Evolutionary conservation across 2,888 invertebrate genomes (phyloP), one percentile per base, ranked within the genome.

Genomic region (Synanthedon formicaeformis): DNA sequence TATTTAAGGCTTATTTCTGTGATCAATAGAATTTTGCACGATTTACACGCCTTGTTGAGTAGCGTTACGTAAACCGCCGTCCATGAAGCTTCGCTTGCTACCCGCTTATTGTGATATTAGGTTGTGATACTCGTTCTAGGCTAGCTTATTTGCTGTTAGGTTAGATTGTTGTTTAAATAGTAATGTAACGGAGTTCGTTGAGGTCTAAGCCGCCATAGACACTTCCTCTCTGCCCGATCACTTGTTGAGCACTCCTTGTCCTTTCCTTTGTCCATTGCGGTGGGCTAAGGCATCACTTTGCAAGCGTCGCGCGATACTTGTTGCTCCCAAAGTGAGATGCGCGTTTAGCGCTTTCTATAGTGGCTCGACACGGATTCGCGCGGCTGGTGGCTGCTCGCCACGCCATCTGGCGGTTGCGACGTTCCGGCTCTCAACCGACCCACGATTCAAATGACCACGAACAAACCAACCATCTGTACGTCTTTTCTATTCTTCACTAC

Each of bases 301-400:
- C 63, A 56, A 57, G 58, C 56, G 65, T 59, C 65, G 66, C 67
- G 70, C 64, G 65, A 58, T 66, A 73, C 75, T 78, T 75, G 78
- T 78, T 75, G 73, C 70, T 62, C 66, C 66, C 64, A 67, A 65
- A 73, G 79, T 82, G 77, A 69, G 62, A 81, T 78, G 80, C 78
- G 81, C 81, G 78, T 63, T 62, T 79, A 81, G 82, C 77, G 82
- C 77, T 71, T 71, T 63, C 75, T 73, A 86, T 71, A 67, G 90
- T 91, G 91, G 91, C 91, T 88, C 90, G 90, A 67, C 90, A 91
- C 90, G 90, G 90, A 66, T 89, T 91, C 81, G 91, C 90, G 79
- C 90, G 91, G 82, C 90, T 91, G 76, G 91, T 91, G 89, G 91
- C 91, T 81, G 91, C 91, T 67, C 90, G 91, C 82, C 90, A 91